Base-by-base conservation (phyloP, 2,888 invertebrate genomes). In the Drosophila paranaensis region DNA sequence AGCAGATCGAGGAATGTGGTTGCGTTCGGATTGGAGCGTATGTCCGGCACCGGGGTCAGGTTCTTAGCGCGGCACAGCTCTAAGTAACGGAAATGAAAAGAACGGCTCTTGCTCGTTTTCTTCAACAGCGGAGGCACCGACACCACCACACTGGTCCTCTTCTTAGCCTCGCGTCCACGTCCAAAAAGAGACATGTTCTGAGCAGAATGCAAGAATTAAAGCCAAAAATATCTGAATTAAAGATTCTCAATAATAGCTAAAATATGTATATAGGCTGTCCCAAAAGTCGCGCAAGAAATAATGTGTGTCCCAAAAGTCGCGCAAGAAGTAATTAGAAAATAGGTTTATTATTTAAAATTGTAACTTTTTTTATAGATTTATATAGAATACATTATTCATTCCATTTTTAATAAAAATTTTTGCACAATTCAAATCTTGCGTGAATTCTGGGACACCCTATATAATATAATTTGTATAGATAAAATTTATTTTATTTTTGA, bases 1-100 rank as follows among this genome's bases (percentile, higher is more conserved):
- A 94, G 95, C 82, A 97, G 95, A 79, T 97, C 96, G 71, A 96
- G 84, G 45, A 93, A 92, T 55, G 94, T 93, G 20, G 94, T 94
- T 62, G 93, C 93, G 48, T 92, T 91, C 10, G 90, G 82, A 65
- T 92, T 92, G 14, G 82, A 71, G 42, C 91, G 92, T 13, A 93
- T 88, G 25, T 92, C 92, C 0, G 88, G 58, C 25, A 90, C 60
- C 0, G 93, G 91, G 8, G 86, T 76, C 55, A 90, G 67, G 79
- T 93, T 93, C 76, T 92, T 92, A 8, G 91, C 76, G 3, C 93
- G 89, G 68, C 93, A 93, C 9, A 93, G 80, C 70, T 92, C 92
- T 63, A 92, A 62, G 71, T 93, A 93, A n/a, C 92, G 92, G 60
- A 92, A 91, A 67, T 93, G 91, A 65, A 93, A 93, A 10, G 91